These are phyloP conservation scores for Drosophila watanabei DNA, from an alignment of 1,140 invertebrate species.

Conservation along the genomic window DNA sequence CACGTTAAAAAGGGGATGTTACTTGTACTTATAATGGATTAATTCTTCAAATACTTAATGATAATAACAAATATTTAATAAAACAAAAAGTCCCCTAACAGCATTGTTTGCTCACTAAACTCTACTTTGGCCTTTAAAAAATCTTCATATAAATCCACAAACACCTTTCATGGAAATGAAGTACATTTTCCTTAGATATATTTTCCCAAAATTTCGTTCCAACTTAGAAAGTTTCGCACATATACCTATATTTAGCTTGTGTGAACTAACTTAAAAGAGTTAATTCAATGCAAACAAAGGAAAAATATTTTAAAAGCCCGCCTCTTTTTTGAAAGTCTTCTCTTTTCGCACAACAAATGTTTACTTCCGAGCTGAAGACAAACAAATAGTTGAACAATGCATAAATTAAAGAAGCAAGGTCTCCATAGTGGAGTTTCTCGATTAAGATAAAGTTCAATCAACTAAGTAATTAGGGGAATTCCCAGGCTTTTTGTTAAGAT, in stretches of 20 bases:
- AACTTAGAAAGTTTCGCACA: conserved; percentile 9
- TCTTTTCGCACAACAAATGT: conserved; percentile 12
- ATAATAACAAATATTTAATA: not conserved
- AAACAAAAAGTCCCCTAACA: not conserved
- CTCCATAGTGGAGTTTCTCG: conserved; percentile 3
- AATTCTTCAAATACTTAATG: not conserved
- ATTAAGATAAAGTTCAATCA: conserved; percentile 15
- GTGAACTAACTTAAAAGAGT: conserved; percentile 6
- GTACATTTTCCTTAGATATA: not conserved
- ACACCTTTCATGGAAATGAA: not conserved
- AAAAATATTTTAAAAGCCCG: conserved; percentile 13
- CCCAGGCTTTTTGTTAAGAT: conserved; percentile 10
- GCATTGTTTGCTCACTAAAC: not conserved
- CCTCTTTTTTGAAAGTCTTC: conserved; percentile 15
- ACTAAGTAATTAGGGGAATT: conserved; percentile 8
- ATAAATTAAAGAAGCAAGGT: conserved; percentile 19
- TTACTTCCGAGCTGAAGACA: conserved; percentile 14
- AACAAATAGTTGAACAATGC: conserved; percentile 17
- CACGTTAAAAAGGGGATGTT: not conserved
- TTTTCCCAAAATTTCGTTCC: not conserved
- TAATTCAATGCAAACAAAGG: conserved; percentile 15
- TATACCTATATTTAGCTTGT: conserved; percentile 7
- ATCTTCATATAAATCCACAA: not conserved
- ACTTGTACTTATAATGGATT: not conserved
- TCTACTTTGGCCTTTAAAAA: not conserved